phyloP scores from a whole-genome alignment of 2,888 invertebrate genomes.

The Magallana nippona region DNA sequence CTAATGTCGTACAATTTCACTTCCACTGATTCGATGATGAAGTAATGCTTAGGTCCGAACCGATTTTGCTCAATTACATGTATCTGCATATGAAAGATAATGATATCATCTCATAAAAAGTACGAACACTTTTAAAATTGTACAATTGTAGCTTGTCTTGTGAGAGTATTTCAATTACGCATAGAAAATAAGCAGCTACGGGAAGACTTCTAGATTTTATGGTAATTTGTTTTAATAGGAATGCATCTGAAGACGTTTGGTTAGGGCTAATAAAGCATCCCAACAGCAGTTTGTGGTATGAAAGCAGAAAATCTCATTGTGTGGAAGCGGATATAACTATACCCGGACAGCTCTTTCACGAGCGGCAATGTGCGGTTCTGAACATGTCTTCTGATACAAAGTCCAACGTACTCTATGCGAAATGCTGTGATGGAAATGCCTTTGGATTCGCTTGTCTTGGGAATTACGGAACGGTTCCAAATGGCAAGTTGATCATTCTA shows the following conservation, averaged over 20 bases:
- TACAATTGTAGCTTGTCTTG: too few species aligned
- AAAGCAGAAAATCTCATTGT: background rate
- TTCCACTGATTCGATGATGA: too few species aligned
- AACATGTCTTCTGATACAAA: background rate
- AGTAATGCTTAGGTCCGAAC: too few species aligned
- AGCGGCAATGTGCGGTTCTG: background rate
- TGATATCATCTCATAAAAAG: too few species aligned
- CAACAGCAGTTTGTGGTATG: background rate
- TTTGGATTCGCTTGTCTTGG: background rate
- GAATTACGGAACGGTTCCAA: background rate
- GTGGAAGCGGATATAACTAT: background rate
- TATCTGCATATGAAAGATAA: too few species aligned
- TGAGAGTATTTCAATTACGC: too few species aligned
- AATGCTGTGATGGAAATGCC: background rate
- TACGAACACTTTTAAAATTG: too few species aligned
- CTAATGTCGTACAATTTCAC: too few species aligned
- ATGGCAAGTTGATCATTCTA: background rate
- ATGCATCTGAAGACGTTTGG: background rate
- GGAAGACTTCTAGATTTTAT: too few species aligned
- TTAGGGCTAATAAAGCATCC: background rate
- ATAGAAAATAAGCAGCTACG: too few species aligned
- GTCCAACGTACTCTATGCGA: background rate
- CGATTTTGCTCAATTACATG: too few species aligned
- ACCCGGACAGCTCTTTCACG: background rate
- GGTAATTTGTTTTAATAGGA: background rate